Conservation (phyloP, 2,113 vertebrate species). For the Corapipo altera region DNA sequence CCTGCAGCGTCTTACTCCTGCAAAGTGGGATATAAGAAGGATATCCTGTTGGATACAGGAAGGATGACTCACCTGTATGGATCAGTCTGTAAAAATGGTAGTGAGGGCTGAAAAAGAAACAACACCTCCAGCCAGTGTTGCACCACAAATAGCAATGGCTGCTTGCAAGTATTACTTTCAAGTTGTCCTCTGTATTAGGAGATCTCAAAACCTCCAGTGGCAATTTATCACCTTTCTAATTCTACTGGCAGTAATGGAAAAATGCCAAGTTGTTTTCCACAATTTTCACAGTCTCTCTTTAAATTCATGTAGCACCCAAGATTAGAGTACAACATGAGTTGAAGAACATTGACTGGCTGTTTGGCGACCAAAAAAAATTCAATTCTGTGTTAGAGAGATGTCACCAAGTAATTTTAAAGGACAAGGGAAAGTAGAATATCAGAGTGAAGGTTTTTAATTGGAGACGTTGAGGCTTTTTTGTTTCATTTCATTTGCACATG, state of each 20-base stretch:
- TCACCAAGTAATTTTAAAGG: not conserved
- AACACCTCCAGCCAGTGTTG: not conserved
- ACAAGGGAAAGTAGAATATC: not conserved
- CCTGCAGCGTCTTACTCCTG: not conserved
- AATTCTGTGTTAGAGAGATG: not conserved
- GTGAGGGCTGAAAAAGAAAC: not conserved
- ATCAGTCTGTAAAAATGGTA: not conserved
- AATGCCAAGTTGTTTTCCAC: not conserved
- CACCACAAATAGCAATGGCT: not conserved
- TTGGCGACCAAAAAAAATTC: not conserved
- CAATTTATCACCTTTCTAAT: constrained; percentile 11
- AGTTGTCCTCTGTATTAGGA: not conserved
- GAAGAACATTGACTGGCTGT: not conserved
- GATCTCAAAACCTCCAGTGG: not conserved
- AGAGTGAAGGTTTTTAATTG: not conserved
- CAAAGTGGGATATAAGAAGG: not conserved
- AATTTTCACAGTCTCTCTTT: not conserved
- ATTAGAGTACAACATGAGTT: not conserved
- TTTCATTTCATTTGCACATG: not conserved
- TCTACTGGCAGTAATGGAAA: not conserved
- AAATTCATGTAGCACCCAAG: not conserved
- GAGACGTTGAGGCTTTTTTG: not conserved
- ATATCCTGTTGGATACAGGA: not conserved
- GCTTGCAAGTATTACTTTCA: not conserved
- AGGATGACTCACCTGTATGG: not conserved